Base-by-base conservation (phyloP, 1,140 invertebrate genomes). In the Lutraria rhynchaena region DNA sequence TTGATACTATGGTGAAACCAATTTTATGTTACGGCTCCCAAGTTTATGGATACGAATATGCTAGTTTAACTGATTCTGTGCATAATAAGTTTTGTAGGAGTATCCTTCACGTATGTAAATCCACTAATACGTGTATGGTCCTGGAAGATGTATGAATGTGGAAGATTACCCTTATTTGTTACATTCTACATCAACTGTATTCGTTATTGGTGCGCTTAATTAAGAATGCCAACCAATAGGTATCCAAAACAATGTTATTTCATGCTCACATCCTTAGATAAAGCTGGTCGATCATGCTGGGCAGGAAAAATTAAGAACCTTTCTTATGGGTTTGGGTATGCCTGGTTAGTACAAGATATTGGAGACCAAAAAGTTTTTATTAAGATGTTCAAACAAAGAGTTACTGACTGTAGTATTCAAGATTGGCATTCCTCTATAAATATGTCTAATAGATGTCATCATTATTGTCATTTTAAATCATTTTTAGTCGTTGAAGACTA, bases 21-120 rank as follows among this genome's bases (percentile, higher is more conserved):
- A 77, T 46, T n/a, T 44, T 78, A 67, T 78, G 24, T 67, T 78
- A 78, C 24, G 75, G 75, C 22, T 65, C 61, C 33, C 53, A 78
- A 27, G n/a, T 65, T n/a, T 78, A 61, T 29, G 60, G 75, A 19
- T 35, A 53, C 29, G 19, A 31, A n/a, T 55, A 44, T 65, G 4
- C 11, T 41, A 24, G 22, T 33, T 41, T 13, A n/a, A 65, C 67
- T 78, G 46, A 78, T 57, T 17, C 22, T 53, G 46, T 78, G 3
- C 75, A 78, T 24, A 67, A 65, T 61, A 44, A 41, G 29, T 60
- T 75, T 75, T 75, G 73, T 27, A 75, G 31, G 46, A 41, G 33
- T 17, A 19, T 22, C 31, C n/a, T 61, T 3, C 37, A 31, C 31
- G 46, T 44, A 19, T 9, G 57, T 29, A 35, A 61, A 75, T 61